Percentiles rank a stretch among this genome's conserved stretches.
Conservation (phyloP, 2,888 invertebrate genomes). For the Drosophila parthenogenetica region DNA sequence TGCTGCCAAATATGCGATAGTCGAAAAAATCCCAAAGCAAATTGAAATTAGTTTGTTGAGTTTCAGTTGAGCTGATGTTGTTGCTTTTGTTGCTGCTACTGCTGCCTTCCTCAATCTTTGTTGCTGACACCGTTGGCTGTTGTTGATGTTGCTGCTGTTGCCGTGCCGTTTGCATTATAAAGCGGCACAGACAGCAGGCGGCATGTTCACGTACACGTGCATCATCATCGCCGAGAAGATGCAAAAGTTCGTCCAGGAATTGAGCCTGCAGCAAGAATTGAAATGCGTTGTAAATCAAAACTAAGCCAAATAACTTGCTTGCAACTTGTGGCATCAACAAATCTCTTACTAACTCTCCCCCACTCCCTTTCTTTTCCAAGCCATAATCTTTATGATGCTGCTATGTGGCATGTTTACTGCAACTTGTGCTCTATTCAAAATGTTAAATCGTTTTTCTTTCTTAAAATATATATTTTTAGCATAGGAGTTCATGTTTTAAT, state of each 20-base stretch:
- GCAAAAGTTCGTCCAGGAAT: conserved; percentile 84
- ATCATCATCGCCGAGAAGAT: conserved; percentile 85
- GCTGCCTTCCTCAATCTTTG: conserved; percentile 31
- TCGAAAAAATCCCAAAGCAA: conserved; percentile 84
- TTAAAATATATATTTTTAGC: neutral
- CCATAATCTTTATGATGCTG: conserved; percentile 20
- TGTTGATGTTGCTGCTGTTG: conserved; percentile 55
- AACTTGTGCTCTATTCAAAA: conserved; percentile 3
- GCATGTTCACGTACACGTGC: conserved; percentile 84
- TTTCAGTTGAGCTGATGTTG: conserved; percentile 67
- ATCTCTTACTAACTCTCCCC: neutral
- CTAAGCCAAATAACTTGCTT: conserved; percentile 51
- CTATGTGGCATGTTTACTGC: conserved; percentile 16
- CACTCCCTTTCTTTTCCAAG: conserved; percentile 3
- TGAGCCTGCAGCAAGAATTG: conserved; percentile 73
- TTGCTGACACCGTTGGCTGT: conserved; percentile 31
- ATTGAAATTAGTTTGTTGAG: conserved; percentile 84
- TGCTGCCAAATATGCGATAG: conserved; percentile 84
- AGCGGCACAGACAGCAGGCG: conserved; percentile 83
- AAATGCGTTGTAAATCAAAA: conserved; percentile 69
- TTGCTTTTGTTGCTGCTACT: conserved; percentile 24
- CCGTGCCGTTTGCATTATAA: conserved; percentile 83
- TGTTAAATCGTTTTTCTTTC: neutral
- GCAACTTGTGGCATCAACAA: conserved; percentile 27
- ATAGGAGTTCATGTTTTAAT: conserved; percentile 11